phyloP scores from a whole-genome alignment of 2,888 invertebrate species.

The Sesia apiformis region DNA sequence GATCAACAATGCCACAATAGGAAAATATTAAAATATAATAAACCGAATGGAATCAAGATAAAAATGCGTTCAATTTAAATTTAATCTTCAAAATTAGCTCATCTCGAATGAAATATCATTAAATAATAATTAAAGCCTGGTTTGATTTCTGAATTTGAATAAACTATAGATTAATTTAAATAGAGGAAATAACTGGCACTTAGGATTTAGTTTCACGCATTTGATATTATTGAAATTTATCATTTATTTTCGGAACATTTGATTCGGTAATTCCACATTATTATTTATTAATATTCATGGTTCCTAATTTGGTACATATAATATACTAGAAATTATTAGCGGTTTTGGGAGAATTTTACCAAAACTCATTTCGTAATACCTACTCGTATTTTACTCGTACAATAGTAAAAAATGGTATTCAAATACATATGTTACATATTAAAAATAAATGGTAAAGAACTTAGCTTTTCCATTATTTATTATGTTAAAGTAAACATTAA shows the following conservation, averaged over 20 bases:
- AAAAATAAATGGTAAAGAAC: too few relatives aligned
- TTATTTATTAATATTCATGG: too few relatives aligned
- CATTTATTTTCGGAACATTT: too few relatives aligned
- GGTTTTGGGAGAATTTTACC: too few relatives aligned
- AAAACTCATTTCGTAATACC: too few relatives aligned
- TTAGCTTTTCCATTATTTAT: not conserved
- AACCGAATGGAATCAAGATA: constrained; percentile 23
- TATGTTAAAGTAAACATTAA: not conserved
- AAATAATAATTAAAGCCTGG: constrained; percentile 26
- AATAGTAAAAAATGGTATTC: too few relatives aligned
- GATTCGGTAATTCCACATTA: too few relatives aligned
- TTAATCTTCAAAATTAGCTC: constrained; percentile 27
- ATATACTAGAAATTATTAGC: too few relatives aligned
- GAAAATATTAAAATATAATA: constrained; percentile 23
- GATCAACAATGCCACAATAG: not conserved
- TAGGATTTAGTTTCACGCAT: not conserved
- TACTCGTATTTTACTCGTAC: too few relatives aligned
- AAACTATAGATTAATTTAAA: not conserved
- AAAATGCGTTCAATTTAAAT: constrained; percentile 19
- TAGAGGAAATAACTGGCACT: not conserved
- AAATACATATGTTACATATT: too few relatives aligned
- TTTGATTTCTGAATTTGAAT: not conserved
- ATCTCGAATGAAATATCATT: constrained; percentile 15
- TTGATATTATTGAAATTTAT: too few relatives aligned
- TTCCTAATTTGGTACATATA: too few relatives aligned